phyloP scores from a whole-genome alignment of 2,113 vertebrate species.

The Leptosomus discolor region DNA sequence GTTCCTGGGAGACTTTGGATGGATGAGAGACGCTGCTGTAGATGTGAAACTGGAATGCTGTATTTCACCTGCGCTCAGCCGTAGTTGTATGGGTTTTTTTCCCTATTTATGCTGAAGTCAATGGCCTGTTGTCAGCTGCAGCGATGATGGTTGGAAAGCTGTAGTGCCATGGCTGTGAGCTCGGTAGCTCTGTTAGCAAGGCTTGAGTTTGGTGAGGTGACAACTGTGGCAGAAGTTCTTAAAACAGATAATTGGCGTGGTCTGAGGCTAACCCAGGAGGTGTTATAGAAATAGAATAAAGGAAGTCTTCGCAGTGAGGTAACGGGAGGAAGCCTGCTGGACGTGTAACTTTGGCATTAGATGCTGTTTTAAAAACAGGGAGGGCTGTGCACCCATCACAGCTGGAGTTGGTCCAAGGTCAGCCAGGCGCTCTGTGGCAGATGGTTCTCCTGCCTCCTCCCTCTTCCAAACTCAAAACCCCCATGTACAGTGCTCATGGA shows the following conservation, averaged over 20 bases:
- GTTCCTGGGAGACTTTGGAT: not conserved
- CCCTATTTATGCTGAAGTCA: not conserved
- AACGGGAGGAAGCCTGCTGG: not conserved
- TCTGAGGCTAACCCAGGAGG: not conserved
- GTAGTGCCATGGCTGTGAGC: not conserved
- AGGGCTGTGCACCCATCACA: not conserved
- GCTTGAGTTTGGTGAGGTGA: not conserved
- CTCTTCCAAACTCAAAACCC: slow-evolving; percentile 18
- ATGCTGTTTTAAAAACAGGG: not conserved
- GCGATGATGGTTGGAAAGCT: not conserved
- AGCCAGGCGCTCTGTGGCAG: slow-evolving; percentile 19
- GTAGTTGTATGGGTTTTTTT: not conserved
- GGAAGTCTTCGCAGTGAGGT: slow-evolving; percentile 36
- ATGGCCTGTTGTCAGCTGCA: not conserved
- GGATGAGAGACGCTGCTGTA: not conserved
- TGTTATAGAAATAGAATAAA: not conserved
- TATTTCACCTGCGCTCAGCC: not conserved
- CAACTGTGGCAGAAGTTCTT: not conserved
- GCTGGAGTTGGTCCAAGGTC: slow-evolving; percentile 21
- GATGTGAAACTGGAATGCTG: not conserved
- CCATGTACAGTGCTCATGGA: not conserved
- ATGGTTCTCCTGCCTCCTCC: slow-evolving; percentile 32
- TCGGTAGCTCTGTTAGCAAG: not conserved
- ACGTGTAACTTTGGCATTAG: not conserved
- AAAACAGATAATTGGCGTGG: not conserved